Evolutionary conservation across 2,113 vertebrate genomes (phyloP), one percentile per base, ranked within the genome.

Genomic region (Catagonus wagneri): DNA sequence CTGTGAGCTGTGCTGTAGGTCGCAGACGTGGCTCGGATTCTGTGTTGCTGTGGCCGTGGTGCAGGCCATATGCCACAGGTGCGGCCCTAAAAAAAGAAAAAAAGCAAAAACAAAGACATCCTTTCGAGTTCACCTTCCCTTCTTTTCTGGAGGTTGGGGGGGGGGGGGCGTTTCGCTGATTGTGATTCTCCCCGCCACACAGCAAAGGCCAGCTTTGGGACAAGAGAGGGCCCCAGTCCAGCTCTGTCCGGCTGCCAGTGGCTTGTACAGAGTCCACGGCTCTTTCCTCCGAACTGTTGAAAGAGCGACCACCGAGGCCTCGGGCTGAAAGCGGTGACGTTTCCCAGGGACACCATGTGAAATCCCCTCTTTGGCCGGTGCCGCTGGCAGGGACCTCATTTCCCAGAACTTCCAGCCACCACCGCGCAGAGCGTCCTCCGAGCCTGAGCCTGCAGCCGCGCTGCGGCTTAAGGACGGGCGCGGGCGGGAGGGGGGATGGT

Each of bases 401-500:
- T 76, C 72, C 39, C n/a, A 25, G 50, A 83, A 81, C 88, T 78
- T 36, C 29, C 83, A 97, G 96, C 98, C 97, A 2, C 97, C 97
- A 3, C 97, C 97, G 96, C 97, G 97, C 97, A 93, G 72, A 34
- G 20, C 4, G 0, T 90, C 95, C 98, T 98, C 98, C 97, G 90
- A 96, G 98, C 98, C 97, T 94, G 97, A 98, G 94, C 98, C 98
- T 97, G 97, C 96, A 97, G 97, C 94, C 98, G 98, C 98, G 98
- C 98, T 94, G 90, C 97, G 97, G 97, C 98, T 98, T 98, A 98
- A 98, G 98, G 98, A 98, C 97, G 6, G 90, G n/a, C n/a, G n/a
- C n/a, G n/a, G n/a, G n/a, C n/a, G 76, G 5, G 44, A 39, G 9
- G 36, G 89, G 17, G 27, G 9, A 95, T 97, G 95, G 98, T 98